phyloP scores from a whole-genome alignment of 2,888 invertebrate genomes.

The Mesochorus sp. region DNA sequence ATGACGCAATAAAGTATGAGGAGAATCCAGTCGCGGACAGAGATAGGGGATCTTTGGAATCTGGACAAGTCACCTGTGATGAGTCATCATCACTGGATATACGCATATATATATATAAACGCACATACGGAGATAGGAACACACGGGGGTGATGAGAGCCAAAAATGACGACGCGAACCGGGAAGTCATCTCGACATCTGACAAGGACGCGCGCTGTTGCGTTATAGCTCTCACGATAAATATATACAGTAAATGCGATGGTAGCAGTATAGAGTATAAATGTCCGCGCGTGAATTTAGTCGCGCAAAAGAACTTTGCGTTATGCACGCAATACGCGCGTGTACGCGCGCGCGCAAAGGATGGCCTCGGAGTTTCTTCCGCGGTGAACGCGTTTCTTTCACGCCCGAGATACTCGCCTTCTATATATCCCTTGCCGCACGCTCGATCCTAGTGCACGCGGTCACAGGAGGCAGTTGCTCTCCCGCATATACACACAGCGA shows the following conservation, averaged over 20 bases:
- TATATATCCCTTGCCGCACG: conserved; percentile 4
- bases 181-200: conserved; percentile 28
- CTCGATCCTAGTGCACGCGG: not conserved
- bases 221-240: not conserved
- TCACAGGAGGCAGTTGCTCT: conserved; percentile 38
- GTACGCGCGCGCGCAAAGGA: not conserved
- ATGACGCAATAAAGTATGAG: conserved; percentile 35
- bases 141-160: not conserved
- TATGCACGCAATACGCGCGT: not conserved
- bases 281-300: not conserved
- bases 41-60: not conserved
- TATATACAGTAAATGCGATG: not conserved
- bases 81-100: too few species aligned
- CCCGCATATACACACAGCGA: not conserved
- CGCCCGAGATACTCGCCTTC: conserved; percentile 55
- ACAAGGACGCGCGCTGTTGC: conserved; percentile 25
- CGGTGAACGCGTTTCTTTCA: conserved; percentile 61
- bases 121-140: not conserved
- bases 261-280: too few species aligned
- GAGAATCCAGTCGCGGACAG: not conserved
- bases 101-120: not conserved
- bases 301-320: conserved; percentile 1
- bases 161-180: conserved; percentile 28
- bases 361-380: conserved; percentile 45
- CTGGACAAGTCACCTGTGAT: not conserved